Base-by-base conservation (phyloP, 2,113 vertebrate genomes). In the Callipepla squamata region DNA sequence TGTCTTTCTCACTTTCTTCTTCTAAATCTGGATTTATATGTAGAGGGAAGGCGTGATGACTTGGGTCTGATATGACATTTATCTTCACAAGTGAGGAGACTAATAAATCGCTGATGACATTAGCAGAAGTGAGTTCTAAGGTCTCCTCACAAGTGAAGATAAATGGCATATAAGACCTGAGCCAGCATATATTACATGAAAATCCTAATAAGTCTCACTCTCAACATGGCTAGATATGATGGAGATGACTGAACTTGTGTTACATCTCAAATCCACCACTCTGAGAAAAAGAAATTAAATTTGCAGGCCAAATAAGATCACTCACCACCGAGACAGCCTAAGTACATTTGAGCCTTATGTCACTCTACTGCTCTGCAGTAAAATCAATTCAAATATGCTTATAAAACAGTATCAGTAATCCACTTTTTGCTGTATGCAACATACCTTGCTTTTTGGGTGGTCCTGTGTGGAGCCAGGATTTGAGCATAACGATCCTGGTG, bases 81-180 rank as follows among this genome's bases (percentile, higher is more conserved):
- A 96, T 96, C 92, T 97, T 97, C 84, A 86, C 92, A 93, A 93
- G 44, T 85, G 73, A 89, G 85, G 83, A 96, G 90, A 81, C 90
- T 93, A 92, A 97, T 96, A 94, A 92, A 95, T 97, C 95, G 94
- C 85, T 92, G 76, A 65, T 78, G 87, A 85, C 91, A 81, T 94
- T 96, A 93, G 89, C 85, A 97, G 72, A 87, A 94, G 94, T 94
- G 93, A 94, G 85, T 93, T 96, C 92, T 93, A 92, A 95, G 94
- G 78, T 93, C 91, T 90, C 69, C 72, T 94, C 93, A 84, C 62
- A 92, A 95, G 94, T 89, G 86, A 96, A 96, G 97, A 96, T 80
- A 92, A 95, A 97, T 95, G 62, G 85, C 72, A 55, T 38, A 90
- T 77, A 84, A 67, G 76, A 87, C 57, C 48, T 66, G 90, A 92